A percentile compares a stretch with the other conserved stretches of the same genome.
Conservation (phyloP, 2,113 vertebrate species). For the Emydura subglobosa region DNA sequence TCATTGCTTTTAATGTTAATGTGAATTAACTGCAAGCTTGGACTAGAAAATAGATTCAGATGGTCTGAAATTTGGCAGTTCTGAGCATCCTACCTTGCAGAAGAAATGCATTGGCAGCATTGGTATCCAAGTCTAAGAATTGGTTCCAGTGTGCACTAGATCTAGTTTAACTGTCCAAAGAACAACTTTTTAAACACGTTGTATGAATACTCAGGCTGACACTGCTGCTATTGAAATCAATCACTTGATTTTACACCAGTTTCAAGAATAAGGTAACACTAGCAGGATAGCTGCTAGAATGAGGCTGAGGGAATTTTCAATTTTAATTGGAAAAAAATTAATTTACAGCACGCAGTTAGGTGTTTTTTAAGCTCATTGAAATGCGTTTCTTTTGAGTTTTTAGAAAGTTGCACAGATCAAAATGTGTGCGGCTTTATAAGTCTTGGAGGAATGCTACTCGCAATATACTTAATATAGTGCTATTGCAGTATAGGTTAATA, state of each 20-base stretch:
- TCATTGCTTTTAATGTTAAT: neutral
- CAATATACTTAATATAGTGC: neutral
- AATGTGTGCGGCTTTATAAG: neutral
- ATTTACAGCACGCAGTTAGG: neutral
- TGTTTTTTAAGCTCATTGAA: neutral
- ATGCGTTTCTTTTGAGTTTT: neutral
- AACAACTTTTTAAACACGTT: neutral
- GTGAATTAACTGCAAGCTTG: neutral
- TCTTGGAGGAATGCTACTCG: neutral
- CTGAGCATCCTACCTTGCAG: neutral
- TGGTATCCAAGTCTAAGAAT: neutral
- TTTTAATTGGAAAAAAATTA: neutral
- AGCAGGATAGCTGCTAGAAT: neutral
- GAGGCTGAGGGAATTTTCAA: neutral
- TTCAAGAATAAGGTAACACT: neutral
- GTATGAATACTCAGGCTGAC: neutral
- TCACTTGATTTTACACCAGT: neutral
- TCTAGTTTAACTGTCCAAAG: neutral
- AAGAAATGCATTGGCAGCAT: neutral
- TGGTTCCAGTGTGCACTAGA: accelerated
- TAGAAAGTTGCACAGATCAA: neutral
- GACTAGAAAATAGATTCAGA: neutral
- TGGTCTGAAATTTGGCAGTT: neutral
- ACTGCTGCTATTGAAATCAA: neutral
- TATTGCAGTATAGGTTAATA: neutral